A percentile compares a stretch with the other conserved stretches of the same genome.
phyloP scores from a whole-genome alignment of 2,113 vertebrate species.

The Abramis brama region DNA sequence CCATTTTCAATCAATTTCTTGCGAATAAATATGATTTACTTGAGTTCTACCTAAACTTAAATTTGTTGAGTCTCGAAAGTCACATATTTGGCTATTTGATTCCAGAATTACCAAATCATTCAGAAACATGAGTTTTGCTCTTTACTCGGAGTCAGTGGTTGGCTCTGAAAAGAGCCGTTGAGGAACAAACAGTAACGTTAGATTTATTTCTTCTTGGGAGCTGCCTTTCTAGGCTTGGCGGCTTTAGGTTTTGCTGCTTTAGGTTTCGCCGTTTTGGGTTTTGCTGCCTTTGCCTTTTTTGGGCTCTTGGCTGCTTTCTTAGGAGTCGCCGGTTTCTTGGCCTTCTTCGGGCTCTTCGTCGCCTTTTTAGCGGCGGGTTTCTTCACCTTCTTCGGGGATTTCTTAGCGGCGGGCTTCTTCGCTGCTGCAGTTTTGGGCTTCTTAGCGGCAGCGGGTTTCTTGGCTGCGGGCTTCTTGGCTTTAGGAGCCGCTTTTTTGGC shows the following conservation, averaged over 20 bases:
- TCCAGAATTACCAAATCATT: no score
- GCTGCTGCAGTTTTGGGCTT: not conserved
- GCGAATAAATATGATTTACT: no score
- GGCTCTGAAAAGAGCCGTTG: slow-evolving; percentile 23
- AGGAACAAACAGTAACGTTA: not conserved
- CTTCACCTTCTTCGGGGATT: not conserved
- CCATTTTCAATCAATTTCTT: no score
- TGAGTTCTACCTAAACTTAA: no score
- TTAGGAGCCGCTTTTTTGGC: not conserved
- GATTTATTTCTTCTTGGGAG: not conserved
- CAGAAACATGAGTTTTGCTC: not conserved
- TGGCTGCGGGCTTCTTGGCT: not conserved
- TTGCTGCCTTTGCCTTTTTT: not conserved
- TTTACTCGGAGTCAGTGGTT: not conserved
- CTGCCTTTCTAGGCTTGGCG: not conserved
- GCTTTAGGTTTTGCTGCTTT: not conserved
- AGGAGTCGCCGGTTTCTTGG: not conserved
- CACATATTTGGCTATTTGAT: no score
- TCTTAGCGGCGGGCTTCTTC: not conserved
- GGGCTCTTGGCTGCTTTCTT: not conserved
- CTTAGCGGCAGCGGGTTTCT: not conserved
- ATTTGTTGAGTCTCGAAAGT: no score
- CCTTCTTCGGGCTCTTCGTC: not conserved
- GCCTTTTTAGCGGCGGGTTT: not conserved
- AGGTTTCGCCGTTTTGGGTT: not conserved